Conservation (phyloP, 2,797 vertebrate genomes). For the Intellagama lesueurii region DNA sequence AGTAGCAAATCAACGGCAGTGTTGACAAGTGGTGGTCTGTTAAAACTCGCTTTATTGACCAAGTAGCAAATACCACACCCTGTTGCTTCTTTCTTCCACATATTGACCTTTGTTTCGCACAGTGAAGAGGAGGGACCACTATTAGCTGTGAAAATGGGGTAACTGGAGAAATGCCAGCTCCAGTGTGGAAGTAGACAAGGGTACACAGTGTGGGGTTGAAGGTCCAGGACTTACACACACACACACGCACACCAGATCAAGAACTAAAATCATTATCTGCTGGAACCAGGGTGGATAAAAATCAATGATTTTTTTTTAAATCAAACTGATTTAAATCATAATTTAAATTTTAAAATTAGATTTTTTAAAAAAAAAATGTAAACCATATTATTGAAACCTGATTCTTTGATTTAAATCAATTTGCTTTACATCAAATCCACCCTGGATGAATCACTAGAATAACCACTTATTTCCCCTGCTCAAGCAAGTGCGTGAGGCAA, state of each 20-base stretch:
- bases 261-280: too few species aligned
- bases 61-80: background rate
- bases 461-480: background rate
- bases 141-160: background rate
- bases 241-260: too few species aligned
- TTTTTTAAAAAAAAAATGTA: too few species aligned
- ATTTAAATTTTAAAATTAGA: too few species aligned
- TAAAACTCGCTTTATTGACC: background rate
- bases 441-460: too few species aligned
- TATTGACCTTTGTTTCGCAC: too few species aligned
- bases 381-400: too few species aligned
- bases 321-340: background rate
- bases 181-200: background rate
- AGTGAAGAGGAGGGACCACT: too few species aligned
- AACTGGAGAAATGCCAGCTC: background rate
- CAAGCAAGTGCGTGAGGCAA: background rate
- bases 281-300: too few species aligned
- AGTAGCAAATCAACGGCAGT: background rate
- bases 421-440: too few species aligned
- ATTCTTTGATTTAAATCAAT: too few species aligned
- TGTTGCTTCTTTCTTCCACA: background rate
- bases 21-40: background rate
- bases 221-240: background rate
- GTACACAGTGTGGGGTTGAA: background rate
- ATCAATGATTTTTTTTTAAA: too few species aligned